phyloP scores from a whole-genome alignment of 2,113 vertebrate genomes.

The Hiodon alosoides region DNA sequence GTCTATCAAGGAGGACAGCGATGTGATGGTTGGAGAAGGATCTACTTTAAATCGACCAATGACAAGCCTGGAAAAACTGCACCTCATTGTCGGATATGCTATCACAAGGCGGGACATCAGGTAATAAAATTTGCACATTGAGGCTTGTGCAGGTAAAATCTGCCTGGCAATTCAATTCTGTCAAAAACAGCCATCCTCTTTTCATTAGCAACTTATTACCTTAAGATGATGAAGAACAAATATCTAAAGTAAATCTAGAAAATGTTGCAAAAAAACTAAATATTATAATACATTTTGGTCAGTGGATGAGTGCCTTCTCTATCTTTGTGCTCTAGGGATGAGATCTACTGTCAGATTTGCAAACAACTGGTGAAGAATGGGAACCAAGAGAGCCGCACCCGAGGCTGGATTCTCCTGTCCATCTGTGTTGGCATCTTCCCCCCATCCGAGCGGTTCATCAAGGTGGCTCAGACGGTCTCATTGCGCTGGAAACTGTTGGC shows the following conservation, averaged over 20 bases:
- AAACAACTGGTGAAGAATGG: slow-evolving; percentile 87
- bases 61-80: slow-evolving; percentile 86
- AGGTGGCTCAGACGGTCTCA: slow-evolving; percentile 52
- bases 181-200: neutral
- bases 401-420: slow-evolving; percentile 92
- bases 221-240: neutral
- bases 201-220: neutral
- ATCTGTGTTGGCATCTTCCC: slow-evolving; percentile 90
- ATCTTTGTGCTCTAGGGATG: slow-evolving; percentile 69
- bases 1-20: slow-evolving; percentile 60
- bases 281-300: neutral
- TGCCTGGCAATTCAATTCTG: neutral
- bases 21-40: slow-evolving; percentile 56
- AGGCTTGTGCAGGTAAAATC: neutral
- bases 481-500: neutral
- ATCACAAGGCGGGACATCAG: slow-evolving; percentile 80
- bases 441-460: slow-evolving; percentile 77
- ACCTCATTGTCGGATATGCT: slow-evolving; percentile 80
- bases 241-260: neutral
- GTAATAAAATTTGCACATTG: slow-evolving; percentile 48
- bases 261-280: neutral
- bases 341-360: slow-evolving; percentile 98
- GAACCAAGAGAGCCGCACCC: slow-evolving; percentile 71
- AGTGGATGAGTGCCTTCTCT: neutral
- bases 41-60: slow-evolving; percentile 72